A percentile compares a stretch with the other conserved stretches of the same genome.
phyloP scores from a whole-genome alignment of 2,113 vertebrate species.

The Sminthopsis crassicaudata region DNA sequence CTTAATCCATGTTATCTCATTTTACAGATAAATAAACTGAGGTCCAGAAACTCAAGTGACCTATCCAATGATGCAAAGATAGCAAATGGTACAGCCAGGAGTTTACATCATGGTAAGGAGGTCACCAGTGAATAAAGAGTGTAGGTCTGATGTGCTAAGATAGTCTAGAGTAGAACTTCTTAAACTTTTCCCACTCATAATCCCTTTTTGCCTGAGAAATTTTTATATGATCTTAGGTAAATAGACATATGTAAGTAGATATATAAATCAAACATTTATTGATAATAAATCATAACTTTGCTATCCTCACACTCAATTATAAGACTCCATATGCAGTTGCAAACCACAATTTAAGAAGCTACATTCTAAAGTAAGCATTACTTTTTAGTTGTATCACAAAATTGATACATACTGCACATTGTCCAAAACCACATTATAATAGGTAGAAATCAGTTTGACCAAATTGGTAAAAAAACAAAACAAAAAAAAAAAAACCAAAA shows the following conservation, averaged over 20 bases:
- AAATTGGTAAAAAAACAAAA: not conserved
- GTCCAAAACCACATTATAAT: not conserved
- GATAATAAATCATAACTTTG: too few relatives aligned
- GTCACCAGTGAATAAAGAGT: not conserved
- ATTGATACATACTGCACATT: not conserved
- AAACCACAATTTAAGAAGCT: too few relatives aligned
- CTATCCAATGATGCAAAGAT: not conserved
- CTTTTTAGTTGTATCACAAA: not conserved
- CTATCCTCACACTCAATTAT: too few relatives aligned
- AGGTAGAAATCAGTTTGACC: not conserved
- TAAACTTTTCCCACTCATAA: too few relatives aligned
- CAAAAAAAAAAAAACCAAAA: too few relatives aligned
- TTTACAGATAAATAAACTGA: constrained; percentile 19
- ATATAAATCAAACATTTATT: too few relatives aligned
- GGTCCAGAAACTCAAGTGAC: not conserved
- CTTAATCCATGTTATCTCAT: not conserved
- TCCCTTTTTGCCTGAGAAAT: too few relatives aligned
- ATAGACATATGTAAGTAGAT: too few relatives aligned
- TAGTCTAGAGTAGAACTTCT: not conserved
- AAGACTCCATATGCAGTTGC: too few relatives aligned
- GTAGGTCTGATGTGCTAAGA: not conserved
- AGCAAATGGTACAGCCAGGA: not conserved
- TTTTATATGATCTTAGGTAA: too few relatives aligned
- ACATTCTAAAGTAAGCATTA: not conserved
- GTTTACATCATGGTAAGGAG: not conserved